Percentiles rank a stretch among this genome's conserved stretches.
Conservation (phyloP, 2,888 invertebrate species). For the Bellardia bayeri region DNA sequence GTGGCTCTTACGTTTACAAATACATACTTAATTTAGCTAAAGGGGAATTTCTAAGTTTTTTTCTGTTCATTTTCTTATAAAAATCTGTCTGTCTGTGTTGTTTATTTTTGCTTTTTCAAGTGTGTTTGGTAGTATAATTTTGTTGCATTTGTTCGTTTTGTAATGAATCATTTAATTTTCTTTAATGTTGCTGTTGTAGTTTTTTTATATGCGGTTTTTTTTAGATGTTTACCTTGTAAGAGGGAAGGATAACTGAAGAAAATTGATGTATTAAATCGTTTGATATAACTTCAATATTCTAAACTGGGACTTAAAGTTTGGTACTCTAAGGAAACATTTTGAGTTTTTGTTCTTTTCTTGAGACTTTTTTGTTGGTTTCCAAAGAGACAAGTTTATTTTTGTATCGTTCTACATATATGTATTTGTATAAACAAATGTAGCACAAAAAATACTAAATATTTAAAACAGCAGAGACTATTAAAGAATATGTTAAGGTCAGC, state of each 20-base stretch:
- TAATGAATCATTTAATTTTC: conserved; percentile 42
- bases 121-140: conserved; percentile 5
- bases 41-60: conserved; percentile 29
- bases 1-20: conserved; percentile 1
- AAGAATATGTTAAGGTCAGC: too few species aligned
- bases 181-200: conserved; percentile 1
- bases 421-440: too few species aligned
- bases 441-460: too few species aligned
- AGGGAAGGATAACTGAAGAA: not conserved
- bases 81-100: not conserved
- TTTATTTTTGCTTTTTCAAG: not conserved
- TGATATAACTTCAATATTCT: too few species aligned
- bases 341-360: too few species aligned
- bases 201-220: not conserved
- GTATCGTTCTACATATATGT: too few species aligned
- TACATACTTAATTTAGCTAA: not conserved
- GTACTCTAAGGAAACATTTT: too few species aligned
- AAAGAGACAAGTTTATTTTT: too few species aligned
- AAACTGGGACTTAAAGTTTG: too few species aligned
- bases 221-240: not conserved
- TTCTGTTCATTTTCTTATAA: not conserved
- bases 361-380: too few species aligned
- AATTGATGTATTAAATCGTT: too few species aligned
- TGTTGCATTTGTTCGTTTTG: conserved; percentile 19
- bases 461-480: too few species aligned